Evolutionary conservation across 2,888 invertebrate species (phyloP), one percentile per base, ranked within the genome.

Genomic region (Flabesymbios commensalis): DNA sequence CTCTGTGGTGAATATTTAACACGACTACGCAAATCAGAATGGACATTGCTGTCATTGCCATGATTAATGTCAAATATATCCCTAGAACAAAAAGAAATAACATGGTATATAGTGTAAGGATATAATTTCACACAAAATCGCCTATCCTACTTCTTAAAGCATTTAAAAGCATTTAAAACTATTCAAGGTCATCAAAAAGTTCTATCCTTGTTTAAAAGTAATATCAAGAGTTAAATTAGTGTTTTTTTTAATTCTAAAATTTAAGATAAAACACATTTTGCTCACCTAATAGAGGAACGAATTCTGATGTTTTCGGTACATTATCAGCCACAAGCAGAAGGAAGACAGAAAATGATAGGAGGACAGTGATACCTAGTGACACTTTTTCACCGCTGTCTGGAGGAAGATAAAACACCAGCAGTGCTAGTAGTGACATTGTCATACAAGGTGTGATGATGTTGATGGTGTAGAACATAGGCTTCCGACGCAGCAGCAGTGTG

Each of bases 301-400:
- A 65, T 24, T 71, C 71, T 1, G 71, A 72, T 3, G 69, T 71
- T 55, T 71, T 72, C 7, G 71, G 71, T n/a, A 71, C 69, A 49
- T 71, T 71, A 41, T 71, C 71, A 10, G 71, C 69, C 7, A 71
- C 71, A 3, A 72, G 63, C 17, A 71, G 49, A 26, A 71, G 63
- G 43, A 71, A 71, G 49, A 71, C 71, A n/a, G 65, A 64, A 55
- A 71, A 71, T 33, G 71, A 67, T 22, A 71, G 62, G 2, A 71
- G 65, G 7, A 72, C 72, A n/a, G 71, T 72, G 48, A 71, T 67
- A 3, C 71, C 71, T 19, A 71, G 67, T 14, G 69, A 62, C n/a
- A 72, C 65, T 56, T 70, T 70, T 54, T 70, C 70, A 28, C 60
- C 60, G 24, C 57, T 55, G 54, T 71, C 72, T 5, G 71, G 72